Evolutionary conservation across 2,113 vertebrate species (phyloP), one percentile per base, ranked within the genome.

Genomic region (Rutilus rutilus): DNA sequence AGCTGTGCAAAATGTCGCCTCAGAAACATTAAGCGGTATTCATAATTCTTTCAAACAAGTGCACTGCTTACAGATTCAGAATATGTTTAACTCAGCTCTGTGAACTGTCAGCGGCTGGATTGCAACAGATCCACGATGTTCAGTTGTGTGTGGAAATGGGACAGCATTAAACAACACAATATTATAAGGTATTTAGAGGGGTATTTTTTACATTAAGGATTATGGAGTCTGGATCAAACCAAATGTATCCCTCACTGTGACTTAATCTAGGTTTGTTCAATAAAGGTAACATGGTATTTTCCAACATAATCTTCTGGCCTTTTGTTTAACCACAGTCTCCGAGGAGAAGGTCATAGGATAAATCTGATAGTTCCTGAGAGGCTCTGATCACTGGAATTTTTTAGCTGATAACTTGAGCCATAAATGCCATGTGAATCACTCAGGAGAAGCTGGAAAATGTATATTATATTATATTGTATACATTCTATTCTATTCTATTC

Each of bases 1-100:
- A 64, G 83, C 73, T 65, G 74, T 60, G 65, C 52, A 74, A 84
- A 86, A 75, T 54, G 27, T 78, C n/a, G 54, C 85, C 59, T 50
- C 50, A 27, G 23, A 77, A 60, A 50, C 39, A 62, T 52, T 52
- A 87, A 50, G 77, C 62, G 77, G 60, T 83, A 81, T 87, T 87
- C 83, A 81, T 81, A 85, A 87, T 85, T 80, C 52, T 45, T 42
- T 57, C 17, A 10, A 76, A 19, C 57, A 80, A 85, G 83, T 85
- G 67, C 64, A 80, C 30, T n/a, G 59, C 71, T 87, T 65, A 42
- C 19, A 17, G 50, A 42, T n/a, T 50, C 15, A n/a, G 64, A 80
- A 74, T 74, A 75, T 64, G 25, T 42, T 80, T 78, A 80, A 74
- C 21, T 45, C 57, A 60, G n/a, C 50, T 75, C 76, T 78, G 23